A percentile compares a stretch with the other conserved stretches of the same genome.
phyloP scores from a whole-genome alignment of 2,888 invertebrate genomes.

The Ophraella communa region DNA sequence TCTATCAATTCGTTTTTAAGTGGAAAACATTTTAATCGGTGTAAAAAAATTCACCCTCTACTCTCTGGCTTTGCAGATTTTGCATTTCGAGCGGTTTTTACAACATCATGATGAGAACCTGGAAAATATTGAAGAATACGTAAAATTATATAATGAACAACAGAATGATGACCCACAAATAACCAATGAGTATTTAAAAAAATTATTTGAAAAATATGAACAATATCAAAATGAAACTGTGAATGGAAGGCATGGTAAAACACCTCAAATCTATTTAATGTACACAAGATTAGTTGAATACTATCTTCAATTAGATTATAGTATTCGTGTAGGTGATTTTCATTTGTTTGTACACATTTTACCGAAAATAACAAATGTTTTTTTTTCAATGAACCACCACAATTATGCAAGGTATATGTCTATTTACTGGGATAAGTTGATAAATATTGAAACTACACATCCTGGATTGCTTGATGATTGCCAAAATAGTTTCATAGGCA shows the following conservation, averaged over 20 bases:
- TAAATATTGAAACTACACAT: constrained; percentile 33
- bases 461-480: constrained; percentile 30
- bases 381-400: constrained; percentile 35
- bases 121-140: background rate
- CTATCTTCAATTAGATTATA: constrained; percentile 30
- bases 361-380: constrained; percentile 23
- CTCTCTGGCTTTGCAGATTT: constrained; percentile 40
- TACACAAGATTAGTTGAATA: constrained; percentile 33
- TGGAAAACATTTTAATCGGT: constrained; percentile 38
- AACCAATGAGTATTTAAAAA: constrained; percentile 24
- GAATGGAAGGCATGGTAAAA: constrained; percentile 41
- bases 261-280: constrained; percentile 41
- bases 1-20: constrained; percentile 40
- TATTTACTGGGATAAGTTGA: constrained; percentile 35
- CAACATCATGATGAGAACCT: constrained; percentile 20
- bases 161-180: constrained; percentile 23
- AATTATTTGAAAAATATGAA: constrained; percentile 26
- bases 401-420: constrained; percentile 36
- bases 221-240: constrained; percentile 29
- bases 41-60: constrained; percentile 32
- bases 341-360: constrained; percentile 31
- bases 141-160: constrained; percentile 23
- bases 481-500: constrained; percentile 25
- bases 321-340: constrained; percentile 42
- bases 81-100: constrained; percentile 43